phyloP scores from a whole-genome alignment of 2,888 invertebrate species.

The Agrochola lota region DNA sequence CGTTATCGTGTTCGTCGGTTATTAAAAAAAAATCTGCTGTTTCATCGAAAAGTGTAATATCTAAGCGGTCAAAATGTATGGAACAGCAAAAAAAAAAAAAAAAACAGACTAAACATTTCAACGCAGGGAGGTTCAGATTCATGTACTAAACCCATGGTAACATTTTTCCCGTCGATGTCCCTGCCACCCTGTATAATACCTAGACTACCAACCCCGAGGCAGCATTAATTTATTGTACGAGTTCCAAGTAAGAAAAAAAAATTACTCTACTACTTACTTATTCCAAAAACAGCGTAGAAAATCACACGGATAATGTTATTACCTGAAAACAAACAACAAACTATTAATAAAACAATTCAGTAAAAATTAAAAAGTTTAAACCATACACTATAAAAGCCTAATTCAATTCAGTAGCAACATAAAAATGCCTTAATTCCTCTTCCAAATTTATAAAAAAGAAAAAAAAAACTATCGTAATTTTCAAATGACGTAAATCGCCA shows the following conservation, averaged over 20 bases:
- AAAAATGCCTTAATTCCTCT: constrained; percentile 20
- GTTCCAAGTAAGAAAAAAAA: background rate
- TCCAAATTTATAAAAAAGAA: constrained; percentile 29
- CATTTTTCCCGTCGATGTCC: no score
- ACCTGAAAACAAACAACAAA: constrained; percentile 56
- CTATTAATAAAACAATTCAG: constrained; percentile 13
- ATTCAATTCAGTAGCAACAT: constrained; percentile 11
- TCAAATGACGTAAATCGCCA: constrained; percentile 77
- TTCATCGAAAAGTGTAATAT: no score
- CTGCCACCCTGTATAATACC: background rate
- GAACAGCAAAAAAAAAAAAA: no score
- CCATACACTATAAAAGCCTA: background rate
- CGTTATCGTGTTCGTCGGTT: no score
- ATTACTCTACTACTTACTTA: constrained; percentile 32
- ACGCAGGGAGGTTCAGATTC: no score
- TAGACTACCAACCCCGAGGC: background rate
- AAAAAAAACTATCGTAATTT: constrained; percentile 57
- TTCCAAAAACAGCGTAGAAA: constrained; percentile 4
- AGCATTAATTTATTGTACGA: background rate
- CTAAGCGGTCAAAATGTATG: no score
- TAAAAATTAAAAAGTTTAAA: background rate
- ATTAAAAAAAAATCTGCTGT: no score
- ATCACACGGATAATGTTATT: constrained; percentile 37
- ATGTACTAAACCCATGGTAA: no score
- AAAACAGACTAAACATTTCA: no score